A percentile compares a stretch with the other conserved stretches of the same genome.
Conservation (phyloP, 2,888 invertebrate genomes). For the Germaria angustata region DNA sequence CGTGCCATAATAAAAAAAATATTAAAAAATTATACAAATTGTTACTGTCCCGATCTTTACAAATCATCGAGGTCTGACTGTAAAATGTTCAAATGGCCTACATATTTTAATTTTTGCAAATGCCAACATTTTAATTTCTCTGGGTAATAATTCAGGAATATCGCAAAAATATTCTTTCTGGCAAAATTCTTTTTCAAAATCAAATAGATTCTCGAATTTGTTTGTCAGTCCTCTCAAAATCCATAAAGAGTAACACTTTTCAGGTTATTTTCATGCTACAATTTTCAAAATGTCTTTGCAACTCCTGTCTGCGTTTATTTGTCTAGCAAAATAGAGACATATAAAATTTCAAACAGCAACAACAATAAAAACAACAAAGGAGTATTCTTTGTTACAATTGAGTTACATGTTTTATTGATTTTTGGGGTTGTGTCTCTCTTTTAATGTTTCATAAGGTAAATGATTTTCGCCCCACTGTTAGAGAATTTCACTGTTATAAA, state of each 20-base stretch:
- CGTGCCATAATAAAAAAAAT: too few species aligned
- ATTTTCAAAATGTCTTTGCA: not conserved
- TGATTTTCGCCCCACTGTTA: not conserved
- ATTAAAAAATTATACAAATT: too few species aligned
- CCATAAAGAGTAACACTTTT: not conserved
- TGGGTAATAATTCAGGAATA: too few species aligned
- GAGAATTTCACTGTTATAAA: conserved; percentile 35
- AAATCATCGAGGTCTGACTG: too few species aligned
- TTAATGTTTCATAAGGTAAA: not conserved
- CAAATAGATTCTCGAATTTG: not conserved
- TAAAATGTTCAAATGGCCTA: too few species aligned
- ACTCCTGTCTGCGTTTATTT: conserved; percentile 23
- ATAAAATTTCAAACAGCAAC: conserved; percentile 41
- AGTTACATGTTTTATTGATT: conserved; percentile 64
- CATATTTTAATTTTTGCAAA: too few species aligned
- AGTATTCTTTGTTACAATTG: conserved; percentile 19
- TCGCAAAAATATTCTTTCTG: too few species aligned
- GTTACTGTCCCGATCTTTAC: too few species aligned
- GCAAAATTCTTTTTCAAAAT: too few species aligned
- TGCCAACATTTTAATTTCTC: too few species aligned
- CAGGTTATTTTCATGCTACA: not conserved
- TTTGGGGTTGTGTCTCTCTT: conserved; percentile 63
- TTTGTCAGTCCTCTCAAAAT: not conserved
- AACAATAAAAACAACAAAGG: not conserved
- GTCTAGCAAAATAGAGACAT: conserved; percentile 41